A percentile compares a stretch with the other conserved stretches of the same genome.
These are phyloP conservation scores for Babyrousa celebensis DNA, from an alignment of 2,797 vertebrate species.

Conservation along the genomic window DNA sequence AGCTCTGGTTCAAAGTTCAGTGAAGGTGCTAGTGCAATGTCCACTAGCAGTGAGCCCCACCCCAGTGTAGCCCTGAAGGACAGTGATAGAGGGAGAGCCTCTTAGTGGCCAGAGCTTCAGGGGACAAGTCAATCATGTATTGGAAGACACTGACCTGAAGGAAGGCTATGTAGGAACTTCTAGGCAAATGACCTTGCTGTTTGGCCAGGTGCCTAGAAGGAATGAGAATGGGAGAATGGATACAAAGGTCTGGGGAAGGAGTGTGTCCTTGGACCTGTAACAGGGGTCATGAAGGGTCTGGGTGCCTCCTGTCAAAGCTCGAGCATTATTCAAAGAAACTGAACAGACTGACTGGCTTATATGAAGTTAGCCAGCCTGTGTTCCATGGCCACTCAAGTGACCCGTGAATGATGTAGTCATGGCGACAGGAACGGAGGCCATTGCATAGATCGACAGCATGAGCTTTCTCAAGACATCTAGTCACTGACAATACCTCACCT, in stretches of 20 bases:
- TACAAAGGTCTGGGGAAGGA: background rate
- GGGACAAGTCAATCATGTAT: no score
- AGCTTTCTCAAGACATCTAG: background rate
- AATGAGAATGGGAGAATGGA: background rate
- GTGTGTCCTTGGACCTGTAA: background rate
- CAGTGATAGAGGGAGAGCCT: background rate
- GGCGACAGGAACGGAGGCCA: background rate
- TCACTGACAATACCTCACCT: background rate
- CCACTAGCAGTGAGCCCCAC: background rate
- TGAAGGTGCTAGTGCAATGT: background rate
- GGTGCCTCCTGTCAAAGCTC: background rate
- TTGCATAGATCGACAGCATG: background rate
- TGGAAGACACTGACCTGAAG: rapidly evolving
- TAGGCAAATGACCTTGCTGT: background rate
- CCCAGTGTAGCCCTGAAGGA: background rate
- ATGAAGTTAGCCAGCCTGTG: background rate
- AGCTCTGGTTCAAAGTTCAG: background rate
- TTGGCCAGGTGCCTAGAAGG: background rate
- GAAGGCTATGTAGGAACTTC: background rate
- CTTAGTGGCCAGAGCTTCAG: background rate
- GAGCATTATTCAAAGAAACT: background rate
- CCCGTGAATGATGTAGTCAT: background rate
- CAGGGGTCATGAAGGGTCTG: background rate
- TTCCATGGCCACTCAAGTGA: background rate
- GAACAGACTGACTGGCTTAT: background rate